Base-by-base conservation (phyloP, 2,888 invertebrate species). In the Crossocerus cetratus region DNA sequence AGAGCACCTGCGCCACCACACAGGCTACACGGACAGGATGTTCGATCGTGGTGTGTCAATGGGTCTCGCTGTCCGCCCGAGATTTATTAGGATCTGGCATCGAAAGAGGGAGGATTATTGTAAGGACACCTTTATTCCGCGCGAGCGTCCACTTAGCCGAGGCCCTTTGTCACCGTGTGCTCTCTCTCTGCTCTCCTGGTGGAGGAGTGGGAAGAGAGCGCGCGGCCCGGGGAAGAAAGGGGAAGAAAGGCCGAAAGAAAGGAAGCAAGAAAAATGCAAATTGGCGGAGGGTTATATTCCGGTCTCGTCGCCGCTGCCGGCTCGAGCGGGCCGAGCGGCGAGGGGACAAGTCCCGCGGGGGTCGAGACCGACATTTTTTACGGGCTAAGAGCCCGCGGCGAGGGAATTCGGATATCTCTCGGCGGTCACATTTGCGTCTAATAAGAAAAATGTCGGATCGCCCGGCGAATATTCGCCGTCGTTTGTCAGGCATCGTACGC, bases 41-140 rank as follows among this genome's bases (percentile, higher is more conserved):
- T 63, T 64, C 66, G 77, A 80, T 70, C 69, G 67, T 49, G 58
- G 65, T 69, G 65, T 69, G 73, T 72, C 72, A 69, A 80, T 72
- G 72, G 72, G 74, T 76, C 69, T 44, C 60, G 42, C 55, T 72
- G 78, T 74, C 72, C 70, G 14, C 68, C 16, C 45, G 59, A 80
- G 78, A 81, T 80, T 80, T 78, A 78, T 77, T 71, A 69, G 44
- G 53, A 49, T 57, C 73, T 77, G 67, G 60, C 69, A 58, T 62
- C 67, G 73, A 65, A 71, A 78, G 32, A 32, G 71, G 76, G 73
- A 58, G 64, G 78, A 72, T 76, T 72, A 76, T 74, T 66, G 74
- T 55, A 58, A 60, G 66, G 72, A 74, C 70, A 67, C 76, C 68
- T 74, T 78, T 78, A 76, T 80, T 70, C 69, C 70, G 69, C 59